Conservation (phyloP, 2,888 invertebrate genomes). For the Pammene aurita region DNA sequence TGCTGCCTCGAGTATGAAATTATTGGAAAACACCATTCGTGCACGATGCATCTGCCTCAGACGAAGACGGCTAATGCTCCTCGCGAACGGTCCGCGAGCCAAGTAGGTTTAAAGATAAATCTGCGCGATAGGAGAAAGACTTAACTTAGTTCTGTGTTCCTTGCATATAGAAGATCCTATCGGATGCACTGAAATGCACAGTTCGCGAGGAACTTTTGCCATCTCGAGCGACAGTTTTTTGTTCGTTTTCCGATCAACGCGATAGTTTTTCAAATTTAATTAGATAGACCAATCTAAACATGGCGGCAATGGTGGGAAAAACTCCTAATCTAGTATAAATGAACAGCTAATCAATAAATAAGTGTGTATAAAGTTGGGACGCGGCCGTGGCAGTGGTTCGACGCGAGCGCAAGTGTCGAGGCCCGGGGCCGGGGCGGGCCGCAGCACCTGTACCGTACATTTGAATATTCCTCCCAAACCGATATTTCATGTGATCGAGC, state of each 20-base stretch:
- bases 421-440: slow-evolving; percentile 71
- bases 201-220: slow-evolving; percentile 50
- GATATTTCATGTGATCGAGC: slow-evolving; percentile 76
- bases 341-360: neutral
- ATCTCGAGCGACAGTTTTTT: slow-evolving; percentile 45
- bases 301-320: neutral
- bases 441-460: slow-evolving; percentile 73
- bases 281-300: slow-evolving; percentile 25
- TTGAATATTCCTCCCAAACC: slow-evolving; percentile 74
- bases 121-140: slow-evolving; percentile 62
- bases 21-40: slow-evolving; percentile 80
- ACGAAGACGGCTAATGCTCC: slow-evolving; percentile 65
- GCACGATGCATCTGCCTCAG: slow-evolving; percentile 74
- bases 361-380: slow-evolving; percentile 12
- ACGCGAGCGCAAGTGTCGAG: slow-evolving; percentile 56
- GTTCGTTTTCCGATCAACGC: slow-evolving; percentile 37
- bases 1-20: slow-evolving; percentile 75
- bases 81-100: slow-evolving; percentile 69
- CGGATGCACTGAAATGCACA: slow-evolving; percentile 46
- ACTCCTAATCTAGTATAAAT: slow-evolving; percentile 3
- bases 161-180: slow-evolving; percentile 56
- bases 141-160: slow-evolving; percentile 55
- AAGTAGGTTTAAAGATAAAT: slow-evolving; percentile 76
- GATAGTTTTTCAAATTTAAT: slow-evolving; percentile 38
- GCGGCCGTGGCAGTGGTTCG: slow-evolving; percentile 17